phyloP scores from a whole-genome alignment of 1,140 invertebrate species.

The Sminthurides bifidus region DNA sequence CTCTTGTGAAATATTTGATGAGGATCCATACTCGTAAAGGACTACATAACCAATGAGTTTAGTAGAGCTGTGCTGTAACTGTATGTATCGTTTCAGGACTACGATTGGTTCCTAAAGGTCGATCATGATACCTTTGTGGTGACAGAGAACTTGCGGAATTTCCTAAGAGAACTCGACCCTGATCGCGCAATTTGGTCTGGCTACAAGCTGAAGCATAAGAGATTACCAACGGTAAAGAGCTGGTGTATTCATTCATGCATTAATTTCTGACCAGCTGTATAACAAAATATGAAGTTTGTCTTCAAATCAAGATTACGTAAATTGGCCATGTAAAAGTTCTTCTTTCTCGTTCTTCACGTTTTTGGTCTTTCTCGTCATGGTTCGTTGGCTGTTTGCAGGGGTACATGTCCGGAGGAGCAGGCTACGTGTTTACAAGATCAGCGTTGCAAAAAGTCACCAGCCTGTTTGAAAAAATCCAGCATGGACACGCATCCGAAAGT shows the following conservation, averaged over 20 bases:
- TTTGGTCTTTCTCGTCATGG: no score
- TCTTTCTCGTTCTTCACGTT: no score
- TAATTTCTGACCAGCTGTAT: neutral
- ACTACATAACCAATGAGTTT: neutral
- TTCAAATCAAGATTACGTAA: no score
- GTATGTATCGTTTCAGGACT: constrained; percentile 16
- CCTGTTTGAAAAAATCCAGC: constrained; percentile 3
- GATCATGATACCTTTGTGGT: constrained; percentile 42
- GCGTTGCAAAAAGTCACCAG: constrained; percentile 25
- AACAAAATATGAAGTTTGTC: neutral
- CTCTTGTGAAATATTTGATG: neutral
- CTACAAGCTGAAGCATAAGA: constrained; percentile 25
- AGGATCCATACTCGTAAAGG: neutral
- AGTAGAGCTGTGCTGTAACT: neutral
- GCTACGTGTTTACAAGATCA: constrained; percentile 37
- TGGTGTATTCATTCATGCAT: neutral
- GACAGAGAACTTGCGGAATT: constrained; percentile 39
- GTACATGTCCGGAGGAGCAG: constrained; percentile 34
- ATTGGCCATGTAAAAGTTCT: no score
- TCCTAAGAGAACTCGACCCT: constrained; percentile 29
- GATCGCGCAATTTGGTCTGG: constrained; percentile 16
- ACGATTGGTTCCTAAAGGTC: constrained; percentile 40
- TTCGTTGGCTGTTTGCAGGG: constrained; percentile 14
- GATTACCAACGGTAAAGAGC: constrained; percentile 13
- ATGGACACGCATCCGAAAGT: no score